These are phyloP conservation scores for Enteromius thamalakanensis DNA, from an alignment of 2,797 vertebrate genomes.

Conservation along the genomic window DNA sequence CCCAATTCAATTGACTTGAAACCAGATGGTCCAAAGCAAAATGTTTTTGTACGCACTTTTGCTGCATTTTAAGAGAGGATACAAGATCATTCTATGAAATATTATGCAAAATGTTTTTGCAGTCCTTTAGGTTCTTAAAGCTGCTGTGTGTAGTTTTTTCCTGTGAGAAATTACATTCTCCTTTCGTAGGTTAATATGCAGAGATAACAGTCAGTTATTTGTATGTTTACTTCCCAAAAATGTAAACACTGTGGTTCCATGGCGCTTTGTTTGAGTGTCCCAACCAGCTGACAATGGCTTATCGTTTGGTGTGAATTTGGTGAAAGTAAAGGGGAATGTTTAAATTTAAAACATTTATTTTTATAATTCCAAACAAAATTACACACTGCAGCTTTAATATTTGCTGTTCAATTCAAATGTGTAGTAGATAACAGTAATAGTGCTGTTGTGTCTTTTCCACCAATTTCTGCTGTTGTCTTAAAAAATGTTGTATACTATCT, in stretches of 20 bases:
- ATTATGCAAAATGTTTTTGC: constrained; percentile 16
- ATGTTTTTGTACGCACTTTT: constrained; percentile 29
- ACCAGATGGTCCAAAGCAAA: constrained; percentile 27
- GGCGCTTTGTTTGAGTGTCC: background rate
- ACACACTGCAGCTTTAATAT: constrained; percentile 21
- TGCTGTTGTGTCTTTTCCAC: constrained; percentile 15
- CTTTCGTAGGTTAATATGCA: background rate
- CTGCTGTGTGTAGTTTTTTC: constrained; percentile 14
- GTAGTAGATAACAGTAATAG: background rate
- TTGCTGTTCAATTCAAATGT: background rate
- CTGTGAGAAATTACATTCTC: background rate
- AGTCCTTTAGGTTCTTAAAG: constrained; percentile 3
- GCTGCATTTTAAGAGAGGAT: constrained; percentile 15
- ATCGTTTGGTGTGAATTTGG: background rate
- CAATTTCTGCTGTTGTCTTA: constrained; percentile 5
- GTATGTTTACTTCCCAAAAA: background rate
- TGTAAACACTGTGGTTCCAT: constrained; percentile 9
- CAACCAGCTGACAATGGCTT: background rate
- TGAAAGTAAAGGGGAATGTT: background rate
- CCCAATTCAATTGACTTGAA: background rate
- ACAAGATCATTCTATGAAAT: constrained; percentile 8
- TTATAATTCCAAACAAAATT: constrained; percentile 7
- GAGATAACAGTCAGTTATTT: background rate
- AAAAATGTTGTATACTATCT: background rate
- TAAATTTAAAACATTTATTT: constrained; percentile 7